These are phyloP conservation scores for Lindbergichthys nudifrons DNA, from an alignment of 2,797 vertebrate species.

Conservation along the genomic window DNA sequence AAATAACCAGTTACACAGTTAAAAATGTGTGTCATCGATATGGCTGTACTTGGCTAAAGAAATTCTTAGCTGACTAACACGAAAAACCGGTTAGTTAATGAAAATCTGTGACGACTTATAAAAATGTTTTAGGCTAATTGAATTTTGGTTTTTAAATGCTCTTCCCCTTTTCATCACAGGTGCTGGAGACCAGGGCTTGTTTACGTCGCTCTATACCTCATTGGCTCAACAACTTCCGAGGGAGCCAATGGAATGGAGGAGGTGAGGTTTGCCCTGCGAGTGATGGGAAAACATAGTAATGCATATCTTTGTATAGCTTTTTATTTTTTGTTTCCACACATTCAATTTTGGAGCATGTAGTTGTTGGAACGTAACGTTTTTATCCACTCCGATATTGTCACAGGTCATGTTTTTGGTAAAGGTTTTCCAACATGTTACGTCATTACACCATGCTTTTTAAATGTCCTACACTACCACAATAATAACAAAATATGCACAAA, in stretches of 20 bases:
- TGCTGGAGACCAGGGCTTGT: constrained; percentile 96
- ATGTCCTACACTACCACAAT: not conserved
- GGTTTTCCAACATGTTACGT: not conserved
- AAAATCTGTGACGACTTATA: not conserved
- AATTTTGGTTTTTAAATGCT: not conserved
- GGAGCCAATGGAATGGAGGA: constrained; percentile 98
- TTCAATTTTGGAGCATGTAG: not conserved
- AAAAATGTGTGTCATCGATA: no score
- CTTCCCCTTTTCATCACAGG: constrained; percentile 74
- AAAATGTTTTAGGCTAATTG: not conserved
- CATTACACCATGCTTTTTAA: not conserved
- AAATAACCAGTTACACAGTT: not conserved
- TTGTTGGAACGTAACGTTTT: no score
- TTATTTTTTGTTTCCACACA: not conserved
- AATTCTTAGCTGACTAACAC: no score
- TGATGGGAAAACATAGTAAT: not conserved
- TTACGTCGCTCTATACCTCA: constrained; percentile 91
- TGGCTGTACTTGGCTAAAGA: no score
- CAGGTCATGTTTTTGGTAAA: not conserved
- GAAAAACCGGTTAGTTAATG: not conserved
- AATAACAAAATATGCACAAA: not conserved
- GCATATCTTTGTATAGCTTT: not conserved
- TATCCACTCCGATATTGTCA: not conserved
- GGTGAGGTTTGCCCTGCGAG: constrained; percentile 76
- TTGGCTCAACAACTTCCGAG: constrained; percentile 95